Base-by-base conservation (phyloP, 2,888 invertebrate species). In the Platycheirus rosarum region DNA sequence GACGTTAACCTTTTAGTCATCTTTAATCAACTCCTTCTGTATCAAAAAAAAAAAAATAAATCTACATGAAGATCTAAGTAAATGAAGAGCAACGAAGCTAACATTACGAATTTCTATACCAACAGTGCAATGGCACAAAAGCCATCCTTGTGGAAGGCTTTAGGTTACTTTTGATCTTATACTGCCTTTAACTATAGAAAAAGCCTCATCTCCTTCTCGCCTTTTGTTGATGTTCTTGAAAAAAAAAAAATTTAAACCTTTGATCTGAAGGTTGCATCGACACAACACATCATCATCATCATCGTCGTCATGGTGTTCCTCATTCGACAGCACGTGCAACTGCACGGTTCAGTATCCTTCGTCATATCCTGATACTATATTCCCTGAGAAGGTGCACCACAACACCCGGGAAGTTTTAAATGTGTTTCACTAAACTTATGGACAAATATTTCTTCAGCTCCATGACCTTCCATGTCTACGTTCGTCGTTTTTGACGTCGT, bases 91-190 rank as follows among this genome's bases (percentile, higher is more conserved):
- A 77, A 20, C 77, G 66, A 51, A 68, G 66, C 68, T 46, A 26
- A 68, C 71, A 77, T 77, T 63, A 46, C 75, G 70, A 70, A 37
- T 13, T 44, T 63, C 66, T 63, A 66, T 44, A 18, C 23, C 37
- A 23, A 23, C 68, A 82, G 82, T 82, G 82, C 77, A 77, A 77
- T 73, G 82, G 71, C 82, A 77, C 68, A 60, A 77, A 68, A 77
- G 77, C 73, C 82, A 82, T 77, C 71, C 71, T 63, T 55, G 68
- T 68, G 82, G 71, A 82, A 77, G 57, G 71, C 77, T 82, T 77
- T 37, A 77, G 71, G 77, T 82, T 82, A 82, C 77, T 82, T 82
- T 82, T 82, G 82, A 82, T 82, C 82, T 77, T 53, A 26, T 26
- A 70, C 65, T 70, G 57, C 63, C 69, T 55, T 29, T 44, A n/a